Base-by-base conservation (phyloP, 1,140 invertebrate species). In the Saccostrea glomerata region DNA sequence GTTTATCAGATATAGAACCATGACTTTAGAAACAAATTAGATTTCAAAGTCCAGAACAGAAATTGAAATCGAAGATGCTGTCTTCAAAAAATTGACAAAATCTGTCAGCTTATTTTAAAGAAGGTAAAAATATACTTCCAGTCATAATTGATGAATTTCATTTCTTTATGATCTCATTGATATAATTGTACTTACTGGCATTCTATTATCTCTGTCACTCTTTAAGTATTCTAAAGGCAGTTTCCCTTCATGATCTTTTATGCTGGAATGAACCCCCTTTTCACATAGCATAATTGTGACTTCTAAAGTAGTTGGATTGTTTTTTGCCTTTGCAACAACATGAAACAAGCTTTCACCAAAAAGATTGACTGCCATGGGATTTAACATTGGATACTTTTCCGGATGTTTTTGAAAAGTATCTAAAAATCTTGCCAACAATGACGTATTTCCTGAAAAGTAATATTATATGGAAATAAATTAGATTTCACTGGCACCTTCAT, bases 271-370 rank as follows among this genome's bases (percentile, higher is more conserved):
- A 0, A 93, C 77, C n/a, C 90, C 89, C 36, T 85, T 77, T 12
- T 90, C 89, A 86, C 92, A 92, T 0, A 93, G 89, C 11, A 91
- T 60, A 83, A 92, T 91, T n/a, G 92, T 91, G 9, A 91, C 90
- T 90, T 91, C 90, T 56, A 91, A 87, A 47, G 91, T 90, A n/a
- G 89, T 90, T 13, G 89, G 87, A 89, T 70, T 92, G 87, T 89
- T 92, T 82, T 92, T 92, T n/a, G 82, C 87, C 63, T 87, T 90
- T 9, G 89, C 90, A 15, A 92, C 89, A 12, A 93, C 55, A 56
- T 94, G 93, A 23, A 92, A 91, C 17, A 94, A 87, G 47, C 92
- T 90, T 84, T 93, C 91, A 6, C 92, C 91, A 70, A 90, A 87
- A n/a, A 54, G 66, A 82, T 93, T 91, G n/a, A 84, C 54, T 23